These are phyloP conservation scores for Eretmocerus hayati DNA, from an alignment of 2,888 invertebrate species.

Conservation along the genomic window DNA sequence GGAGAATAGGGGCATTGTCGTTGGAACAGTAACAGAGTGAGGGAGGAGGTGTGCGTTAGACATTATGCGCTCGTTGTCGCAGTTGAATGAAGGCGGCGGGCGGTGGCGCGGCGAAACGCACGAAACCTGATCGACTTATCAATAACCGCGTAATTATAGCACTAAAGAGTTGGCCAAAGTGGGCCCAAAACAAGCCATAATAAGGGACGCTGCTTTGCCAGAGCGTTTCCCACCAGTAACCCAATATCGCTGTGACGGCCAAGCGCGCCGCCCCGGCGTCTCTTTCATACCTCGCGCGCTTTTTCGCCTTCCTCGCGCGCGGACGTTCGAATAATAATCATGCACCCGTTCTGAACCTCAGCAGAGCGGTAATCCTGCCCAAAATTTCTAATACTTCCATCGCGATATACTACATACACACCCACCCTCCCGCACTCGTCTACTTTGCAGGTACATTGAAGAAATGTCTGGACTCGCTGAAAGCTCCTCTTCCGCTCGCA, in stretches of 20 bases:
- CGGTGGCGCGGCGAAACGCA: neutral
- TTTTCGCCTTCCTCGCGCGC: neutral
- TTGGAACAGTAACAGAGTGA: too few relatives aligned
- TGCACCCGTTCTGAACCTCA: neutral
- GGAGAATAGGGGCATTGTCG: too few relatives aligned
- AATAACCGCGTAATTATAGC: slow-evolving; percentile 47
- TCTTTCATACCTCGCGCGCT: slow-evolving; percentile 28
- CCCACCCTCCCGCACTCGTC: too few relatives aligned
- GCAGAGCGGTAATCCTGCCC: too few relatives aligned
- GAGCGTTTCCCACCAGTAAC: slow-evolving; percentile 48
- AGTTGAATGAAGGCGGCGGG: neutral
- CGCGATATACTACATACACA: too few relatives aligned
- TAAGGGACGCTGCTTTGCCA: slow-evolving; percentile 40
- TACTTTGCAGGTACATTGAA: too few relatives aligned
- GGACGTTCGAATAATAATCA: neutral
- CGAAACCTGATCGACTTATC: slow-evolving; percentile 48
- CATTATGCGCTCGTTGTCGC: slow-evolving; percentile 1
- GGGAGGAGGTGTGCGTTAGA: too few relatives aligned
- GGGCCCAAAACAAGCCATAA: slow-evolving; percentile 47
- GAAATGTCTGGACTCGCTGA: too few relatives aligned
- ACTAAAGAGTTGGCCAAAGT: slow-evolving; percentile 47
- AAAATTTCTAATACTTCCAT: too few relatives aligned
- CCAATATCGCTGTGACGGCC: slow-evolving; percentile 44
- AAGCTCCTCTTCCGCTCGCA: too few relatives aligned
- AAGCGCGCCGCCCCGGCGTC: slow-evolving; percentile 37